Conservation (phyloP, 2,888 invertebrate genomes). For the Hesperia comma region DNA sequence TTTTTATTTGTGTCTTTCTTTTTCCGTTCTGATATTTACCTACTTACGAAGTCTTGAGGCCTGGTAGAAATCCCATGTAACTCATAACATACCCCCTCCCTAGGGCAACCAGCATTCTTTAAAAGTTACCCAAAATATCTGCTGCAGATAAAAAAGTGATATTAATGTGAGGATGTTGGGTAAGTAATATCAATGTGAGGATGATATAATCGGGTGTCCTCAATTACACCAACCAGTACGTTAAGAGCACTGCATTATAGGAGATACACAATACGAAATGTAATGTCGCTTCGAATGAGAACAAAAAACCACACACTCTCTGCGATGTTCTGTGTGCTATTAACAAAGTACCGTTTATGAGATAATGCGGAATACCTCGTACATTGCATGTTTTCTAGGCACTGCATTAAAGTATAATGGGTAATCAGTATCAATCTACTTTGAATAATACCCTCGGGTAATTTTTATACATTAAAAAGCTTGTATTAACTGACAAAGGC, state of each 20-base stretch:
- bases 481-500: no score
- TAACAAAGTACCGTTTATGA: slow-evolving; percentile 4
- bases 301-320: slow-evolving; percentile 9
- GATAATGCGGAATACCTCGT: not conserved
- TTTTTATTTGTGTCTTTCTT: no score
- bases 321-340: not conserved
- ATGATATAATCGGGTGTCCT: not conserved
- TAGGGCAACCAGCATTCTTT: no score
- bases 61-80: no score
- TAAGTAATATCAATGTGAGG: no score
- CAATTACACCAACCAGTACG: slow-evolving; percentile 1
- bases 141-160: not conserved
- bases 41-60: no score
- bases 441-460: not conserved
- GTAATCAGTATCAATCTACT: slow-evolving; percentile 1
- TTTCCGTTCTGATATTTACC: no score
- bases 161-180: no score
- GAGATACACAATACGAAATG: slow-evolving; percentile 15
- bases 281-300: slow-evolving; percentile 10
- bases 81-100: no score
- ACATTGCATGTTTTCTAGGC: not conserved
- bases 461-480: no score
- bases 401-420: slow-evolving; percentile 1
- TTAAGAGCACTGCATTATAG: slow-evolving; percentile 6
- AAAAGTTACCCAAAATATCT: no score